Evolutionary conservation across 2,888 invertebrate genomes (phyloP), one percentile per base, ranked within the genome.

Genomic region (Plagiodera versicolora): DNA sequence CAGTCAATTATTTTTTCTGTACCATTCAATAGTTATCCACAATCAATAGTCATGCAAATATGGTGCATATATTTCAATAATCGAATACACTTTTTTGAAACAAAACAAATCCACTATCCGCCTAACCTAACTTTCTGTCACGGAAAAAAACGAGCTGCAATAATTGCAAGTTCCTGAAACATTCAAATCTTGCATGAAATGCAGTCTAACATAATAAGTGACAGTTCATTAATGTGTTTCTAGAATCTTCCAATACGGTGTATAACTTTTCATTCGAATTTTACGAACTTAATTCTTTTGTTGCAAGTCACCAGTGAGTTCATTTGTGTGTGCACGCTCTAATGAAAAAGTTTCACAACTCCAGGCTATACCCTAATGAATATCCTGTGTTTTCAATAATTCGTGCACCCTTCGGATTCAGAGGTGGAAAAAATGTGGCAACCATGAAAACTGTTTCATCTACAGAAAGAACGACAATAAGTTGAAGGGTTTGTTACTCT

Each of bases 281-380:
- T 10, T 44, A 5, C 16, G 16, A 44, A 58, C 28, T 32, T n/a
- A 19, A 44, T 54, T 54, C 48, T 47, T 53, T 58, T 58, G 58
- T 53, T 53, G 24, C 28, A 19, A 18, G 24, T 28, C 53, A 24
- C 20, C 53, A 24, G 44, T 44, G 44, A n/a, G 17, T 53, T 45
- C 44, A 44, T 53, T 44, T 53, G 35, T 53, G 47, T 47, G 32
- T 47, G 56, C 56, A 39, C 39, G 39, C 39, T 39, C 14, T 49
- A 60, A 56, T 60, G 47, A 63, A 67, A 67, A 67, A 66, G 35
- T 63, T 49, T 54, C 56, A 61, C 57, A 44, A 59, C 69, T 67
- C 48, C 46, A 32, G 66, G 68, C 63, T 65, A 57, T 48, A 56
- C 64, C 66, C 68, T 70, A 70, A 70, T 66, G 70, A 70, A 69